phyloP scores from a whole-genome alignment of 1,140 invertebrate genomes.

The Brachionus sp. region DNA sequence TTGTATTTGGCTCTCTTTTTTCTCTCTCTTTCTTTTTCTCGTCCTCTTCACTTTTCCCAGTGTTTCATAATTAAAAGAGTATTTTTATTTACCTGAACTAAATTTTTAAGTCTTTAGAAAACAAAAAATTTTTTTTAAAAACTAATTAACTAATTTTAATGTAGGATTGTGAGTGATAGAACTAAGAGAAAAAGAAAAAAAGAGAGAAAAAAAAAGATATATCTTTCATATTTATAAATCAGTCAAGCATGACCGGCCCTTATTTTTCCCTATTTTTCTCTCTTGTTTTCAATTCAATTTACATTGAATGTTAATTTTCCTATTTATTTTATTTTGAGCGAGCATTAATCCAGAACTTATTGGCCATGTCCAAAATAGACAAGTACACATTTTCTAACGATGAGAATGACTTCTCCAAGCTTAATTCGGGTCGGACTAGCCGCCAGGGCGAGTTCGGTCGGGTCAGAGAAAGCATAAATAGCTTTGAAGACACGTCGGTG shows the following conservation, averaged over 20 bases:
- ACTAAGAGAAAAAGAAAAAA: neutral
- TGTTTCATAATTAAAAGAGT: slow-evolving; percentile 1
- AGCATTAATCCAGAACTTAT: neutral
- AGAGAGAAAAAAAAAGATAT: slow-evolving; percentile 19
- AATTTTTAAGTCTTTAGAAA: slow-evolving; percentile 25
- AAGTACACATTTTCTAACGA: slow-evolving; percentile 34
- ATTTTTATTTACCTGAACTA: slow-evolving; percentile 29
- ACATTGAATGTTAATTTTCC: slow-evolving; percentile 33
- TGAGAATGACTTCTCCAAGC: slow-evolving; percentile 13
- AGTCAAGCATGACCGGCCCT: slow-evolving; percentile 25
- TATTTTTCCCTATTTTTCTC: slow-evolving; percentile 3
- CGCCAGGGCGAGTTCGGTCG: slow-evolving; percentile 16
- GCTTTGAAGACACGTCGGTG: slow-evolving; percentile 15
- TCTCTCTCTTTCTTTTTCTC: neutral
- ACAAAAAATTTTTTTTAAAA: neutral
- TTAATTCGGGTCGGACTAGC: slow-evolving; percentile 4
- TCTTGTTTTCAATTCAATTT: neutral
- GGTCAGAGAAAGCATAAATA: neutral
- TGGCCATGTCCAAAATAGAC: slow-evolving; percentile 24
- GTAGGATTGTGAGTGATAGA: slow-evolving; percentile 28
- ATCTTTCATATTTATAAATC: neutral
- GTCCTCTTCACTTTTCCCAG: neutral
- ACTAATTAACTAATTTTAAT: slow-evolving; percentile 41
- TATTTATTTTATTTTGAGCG: slow-evolving; percentile 4
- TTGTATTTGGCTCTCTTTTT: neutral